phyloP scores from a whole-genome alignment of 1,140 invertebrate genomes.

The Drosophila bocki region DNA sequence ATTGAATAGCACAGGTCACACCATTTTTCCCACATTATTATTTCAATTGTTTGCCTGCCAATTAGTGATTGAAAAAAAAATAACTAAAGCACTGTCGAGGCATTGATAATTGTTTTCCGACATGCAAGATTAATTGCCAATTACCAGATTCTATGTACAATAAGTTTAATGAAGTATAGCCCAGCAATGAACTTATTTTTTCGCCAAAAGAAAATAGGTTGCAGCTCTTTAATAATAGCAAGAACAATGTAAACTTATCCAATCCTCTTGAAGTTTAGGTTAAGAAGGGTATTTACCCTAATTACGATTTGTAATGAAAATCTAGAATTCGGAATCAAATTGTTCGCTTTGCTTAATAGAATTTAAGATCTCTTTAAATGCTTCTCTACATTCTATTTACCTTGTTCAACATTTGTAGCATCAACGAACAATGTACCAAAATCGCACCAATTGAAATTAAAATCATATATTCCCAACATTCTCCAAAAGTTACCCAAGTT shows the following conservation, averaged over 20 bases:
- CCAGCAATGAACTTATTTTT: slow-evolving; percentile 35
- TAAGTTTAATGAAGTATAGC: slow-evolving; percentile 51
- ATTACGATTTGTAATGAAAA: too few relatives aligned
- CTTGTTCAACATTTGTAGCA: not conserved
- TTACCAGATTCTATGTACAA: slow-evolving; percentile 37
- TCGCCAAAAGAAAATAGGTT: not conserved
- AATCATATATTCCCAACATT: slow-evolving; percentile 30
- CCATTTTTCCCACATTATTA: slow-evolving; percentile 10
- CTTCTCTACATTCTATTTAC: not conserved
- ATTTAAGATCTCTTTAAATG: not conserved
- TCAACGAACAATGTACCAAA: not conserved
- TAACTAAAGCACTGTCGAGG: slow-evolving; percentile 7
- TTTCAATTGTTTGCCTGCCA: slow-evolving; percentile 41
- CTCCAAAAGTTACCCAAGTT: slow-evolving; percentile 26
- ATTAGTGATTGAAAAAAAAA: slow-evolving; percentile 42
- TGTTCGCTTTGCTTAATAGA: not conserved
- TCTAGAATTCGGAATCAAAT: not conserved
- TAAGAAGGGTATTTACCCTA: too few relatives aligned
- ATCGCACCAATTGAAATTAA: slow-evolving; percentile 18
- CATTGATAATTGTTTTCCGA: slow-evolving; percentile 36
- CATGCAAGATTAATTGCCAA: slow-evolving; percentile 68
- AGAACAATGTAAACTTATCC: not conserved
- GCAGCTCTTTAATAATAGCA: not conserved
- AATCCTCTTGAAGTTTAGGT: not conserved
- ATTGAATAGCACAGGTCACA: slow-evolving; percentile 4